Percentiles rank a stretch among this genome's conserved stretches.
Conservation (phyloP, 1,140 invertebrate genomes). For the Magallana ariakensis region DNA sequence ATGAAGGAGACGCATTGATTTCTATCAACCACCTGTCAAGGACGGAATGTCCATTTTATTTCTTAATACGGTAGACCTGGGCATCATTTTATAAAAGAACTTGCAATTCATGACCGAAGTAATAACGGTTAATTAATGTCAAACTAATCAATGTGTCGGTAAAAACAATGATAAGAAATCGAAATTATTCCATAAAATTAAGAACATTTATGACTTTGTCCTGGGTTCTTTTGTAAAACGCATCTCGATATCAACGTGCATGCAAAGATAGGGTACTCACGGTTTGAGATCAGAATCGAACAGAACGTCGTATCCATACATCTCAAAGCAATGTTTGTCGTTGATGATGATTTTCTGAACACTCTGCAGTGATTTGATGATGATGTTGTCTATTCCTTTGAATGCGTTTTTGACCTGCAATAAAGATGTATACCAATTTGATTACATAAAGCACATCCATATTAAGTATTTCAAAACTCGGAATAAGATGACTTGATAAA, state of each 20-base stretch:
- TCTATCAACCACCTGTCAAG: constrained; percentile 79
- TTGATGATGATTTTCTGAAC: constrained; percentile 81
- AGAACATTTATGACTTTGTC: too few species aligned
- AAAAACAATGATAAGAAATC: too few species aligned
- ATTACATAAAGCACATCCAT: neutral
- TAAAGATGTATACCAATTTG: neutral
- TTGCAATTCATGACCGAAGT: too few species aligned
- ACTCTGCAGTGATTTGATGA: constrained; percentile 80
- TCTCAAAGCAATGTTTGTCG: constrained; percentile 82
- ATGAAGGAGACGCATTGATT: constrained; percentile 82
- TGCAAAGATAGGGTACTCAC: constrained; percentile 62
- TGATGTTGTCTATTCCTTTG: constrained; percentile 80
- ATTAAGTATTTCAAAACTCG: neutral
- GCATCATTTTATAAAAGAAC: too few species aligned
- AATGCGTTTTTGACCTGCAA: constrained; percentile 77
- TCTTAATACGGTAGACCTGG: too few species aligned
- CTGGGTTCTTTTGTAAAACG: too few species aligned
- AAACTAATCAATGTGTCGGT: too few species aligned
- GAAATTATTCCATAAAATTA: too few species aligned
- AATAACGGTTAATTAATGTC: too few species aligned
- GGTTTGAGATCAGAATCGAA: constrained; percentile 80
- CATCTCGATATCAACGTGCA: neutral
- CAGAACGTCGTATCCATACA: constrained; percentile 82
- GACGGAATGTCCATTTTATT: neutral
- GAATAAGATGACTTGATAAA: constrained; percentile 2